These are phyloP conservation scores for Pipa parva DNA, from an alignment of 2,113 vertebrate species.

Conservation along the genomic window DNA sequence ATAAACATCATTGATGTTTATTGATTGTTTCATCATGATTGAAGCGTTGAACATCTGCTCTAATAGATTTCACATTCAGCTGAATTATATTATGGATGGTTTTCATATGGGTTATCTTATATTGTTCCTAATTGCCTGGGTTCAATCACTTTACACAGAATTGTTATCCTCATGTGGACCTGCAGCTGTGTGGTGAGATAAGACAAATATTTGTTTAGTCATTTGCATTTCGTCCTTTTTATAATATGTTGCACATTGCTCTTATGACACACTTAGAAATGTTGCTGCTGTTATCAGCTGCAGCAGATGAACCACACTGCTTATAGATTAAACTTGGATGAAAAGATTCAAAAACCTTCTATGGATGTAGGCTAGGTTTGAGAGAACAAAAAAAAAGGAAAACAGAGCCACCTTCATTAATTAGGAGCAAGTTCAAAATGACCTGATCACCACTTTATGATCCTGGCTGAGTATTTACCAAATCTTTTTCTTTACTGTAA, in stretches of 20 bases:
- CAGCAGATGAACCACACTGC: conserved; percentile 10
- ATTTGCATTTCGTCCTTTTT: conserved; percentile 5
- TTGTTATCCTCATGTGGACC: not conserved
- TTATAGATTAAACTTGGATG: conserved; percentile 18
- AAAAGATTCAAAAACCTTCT: not conserved
- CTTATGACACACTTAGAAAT: conserved; percentile 15
- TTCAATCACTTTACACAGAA: not conserved
- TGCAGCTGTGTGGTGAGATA: conserved; percentile 22
- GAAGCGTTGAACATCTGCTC: not conserved
- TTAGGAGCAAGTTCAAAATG: not conserved
- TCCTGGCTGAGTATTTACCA: not conserved
- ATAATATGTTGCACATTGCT: conserved; percentile 3
- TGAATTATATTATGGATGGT: not conserved
- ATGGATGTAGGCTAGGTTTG: not conserved
- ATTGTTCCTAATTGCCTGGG: not conserved
- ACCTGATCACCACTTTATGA: not conserved
- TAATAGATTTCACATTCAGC: not conserved
- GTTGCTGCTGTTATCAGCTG: conserved; percentile 12
- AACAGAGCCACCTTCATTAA: not conserved
- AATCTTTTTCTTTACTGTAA: no score
- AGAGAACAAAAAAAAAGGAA: not conserved
- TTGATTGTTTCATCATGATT: no score
- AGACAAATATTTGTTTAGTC: conserved; percentile 1
- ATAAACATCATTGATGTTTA: no score
- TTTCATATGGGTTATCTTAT: not conserved